phyloP scores from a whole-genome alignment of 2,888 invertebrate species.

The Drosophila robusta region DNA sequence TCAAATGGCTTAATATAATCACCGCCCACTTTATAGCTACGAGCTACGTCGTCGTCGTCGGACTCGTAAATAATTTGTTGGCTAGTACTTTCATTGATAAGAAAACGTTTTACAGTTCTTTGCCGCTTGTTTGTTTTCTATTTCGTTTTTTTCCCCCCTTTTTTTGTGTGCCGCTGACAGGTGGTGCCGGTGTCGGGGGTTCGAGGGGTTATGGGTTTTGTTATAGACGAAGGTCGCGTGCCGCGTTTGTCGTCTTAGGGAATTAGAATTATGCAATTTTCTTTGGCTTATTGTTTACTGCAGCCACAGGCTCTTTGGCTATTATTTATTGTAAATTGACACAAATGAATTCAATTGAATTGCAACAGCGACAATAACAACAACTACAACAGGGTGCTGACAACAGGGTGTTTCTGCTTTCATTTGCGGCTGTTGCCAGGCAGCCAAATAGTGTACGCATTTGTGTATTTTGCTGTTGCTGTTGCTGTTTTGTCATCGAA shows the following conservation, averaged over 20 bases:
- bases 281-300: constrained; percentile 43
- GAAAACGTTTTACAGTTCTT: constrained; percentile 46
- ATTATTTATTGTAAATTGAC: constrained; percentile 76
- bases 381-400: constrained; percentile 1
- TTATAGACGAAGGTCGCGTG: constrained; percentile 65
- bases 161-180: constrained; percentile 42
- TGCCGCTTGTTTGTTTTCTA: constrained; percentile 26
- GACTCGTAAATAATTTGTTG: constrained; percentile 57
- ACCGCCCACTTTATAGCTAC: constrained; percentile 36
- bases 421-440: constrained; percentile 37
- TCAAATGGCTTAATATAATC: constrained; percentile 35
- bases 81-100: constrained; percentile 51
- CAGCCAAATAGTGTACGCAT: constrained; percentile 14
- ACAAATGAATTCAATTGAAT: constrained; percentile 77
- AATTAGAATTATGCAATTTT: constrained; percentile 76
- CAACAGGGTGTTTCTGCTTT: constrained; percentile 29
- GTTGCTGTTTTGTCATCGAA: constrained; percentile 30
- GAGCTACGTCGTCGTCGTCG: constrained; percentile 2
- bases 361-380: constrained; percentile 54
- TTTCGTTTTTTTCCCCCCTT: background rate
- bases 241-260: constrained; percentile 40
- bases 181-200: constrained; percentile 1
- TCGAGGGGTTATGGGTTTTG: constrained; percentile 4
- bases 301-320: constrained; percentile 23
- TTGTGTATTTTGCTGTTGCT: constrained; percentile 4